Percentiles rank a stretch among this genome's conserved stretches.
phyloP scores from a whole-genome alignment of 2,797 vertebrate genomes.

The Morelia viridis region DNA sequence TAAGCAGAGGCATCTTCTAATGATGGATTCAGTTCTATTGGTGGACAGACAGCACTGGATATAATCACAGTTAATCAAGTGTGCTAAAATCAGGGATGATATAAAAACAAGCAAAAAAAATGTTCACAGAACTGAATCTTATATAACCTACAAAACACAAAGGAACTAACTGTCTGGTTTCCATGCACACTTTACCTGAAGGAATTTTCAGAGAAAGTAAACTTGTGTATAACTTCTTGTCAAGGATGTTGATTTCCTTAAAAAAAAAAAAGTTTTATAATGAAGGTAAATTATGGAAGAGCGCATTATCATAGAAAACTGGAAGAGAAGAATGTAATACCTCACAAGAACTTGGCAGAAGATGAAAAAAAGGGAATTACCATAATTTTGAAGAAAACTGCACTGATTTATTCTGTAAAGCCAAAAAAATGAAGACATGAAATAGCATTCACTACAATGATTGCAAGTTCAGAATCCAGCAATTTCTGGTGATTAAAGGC shows the following conservation, averaged over 20 bases:
- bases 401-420: conserved; percentile 46
- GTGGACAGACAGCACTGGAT: background rate
- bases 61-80: background rate
- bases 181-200: background rate
- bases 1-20: background rate
- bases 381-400: conserved; percentile 42
- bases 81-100: background rate
- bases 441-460: conserved; percentile 31
- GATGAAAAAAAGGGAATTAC: conserved; percentile 17
- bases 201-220: conserved; percentile 42
- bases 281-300: background rate
- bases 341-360: conserved; percentile 28
- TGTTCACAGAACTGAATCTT: background rate
- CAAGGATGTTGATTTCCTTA: conserved; percentile 14
- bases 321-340: conserved; percentile 12
- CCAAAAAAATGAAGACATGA: conserved; percentile 39
- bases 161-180: background rate
- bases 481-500: conserved; percentile 55
- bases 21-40: background rate
- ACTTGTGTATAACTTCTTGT: conserved; percentile 19
- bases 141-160: background rate
- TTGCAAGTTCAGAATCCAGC: conserved; percentile 26
- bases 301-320: conserved; percentile 8
- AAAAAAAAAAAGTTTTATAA: background rate
- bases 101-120: background rate